Base-by-base conservation (phyloP, 2,113 vertebrate species). In the Chiloscyllium plagiosum region DNA sequence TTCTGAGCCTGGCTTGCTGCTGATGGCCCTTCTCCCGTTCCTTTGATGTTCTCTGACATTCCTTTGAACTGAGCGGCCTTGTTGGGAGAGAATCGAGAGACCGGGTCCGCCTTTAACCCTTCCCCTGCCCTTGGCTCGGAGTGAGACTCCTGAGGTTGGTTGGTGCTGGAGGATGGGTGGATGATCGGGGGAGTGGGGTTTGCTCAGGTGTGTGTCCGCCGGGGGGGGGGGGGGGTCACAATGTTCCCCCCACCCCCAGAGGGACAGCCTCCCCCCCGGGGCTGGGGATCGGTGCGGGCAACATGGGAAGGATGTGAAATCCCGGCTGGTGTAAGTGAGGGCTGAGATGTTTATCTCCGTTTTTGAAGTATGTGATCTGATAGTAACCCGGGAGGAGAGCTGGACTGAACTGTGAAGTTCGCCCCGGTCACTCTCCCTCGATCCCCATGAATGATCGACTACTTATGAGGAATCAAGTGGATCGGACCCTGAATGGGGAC, bases 21-120 rank as follows among this genome's bases (percentile, higher is more conserved):
- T 97, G 97, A 97, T 97, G 97, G 97, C 97, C 97, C 97, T 97
- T 92, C 66, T 90, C 96, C 96, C 96, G 97, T 96, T 96, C 97
- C 98, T 98, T 98, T 98, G 98, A 98, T 98, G 98, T 98, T 96
- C 97, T 97, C 97, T 96, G 97, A 97, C 97, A 97, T 97, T 97
- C 97, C 97, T 98, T 99, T 98, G 98, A 98, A 98, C 98, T 98
- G 96, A 72, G 70, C 69, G 95, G 50, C 95, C 15, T 26, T 33
- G 29, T 56, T 95, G 7, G 47, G 24, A 7, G 65, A 2, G 61
- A 72, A 20, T 69, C 3, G 24, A 69, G 92, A 37, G 56, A 69
- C 65, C 4, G 65, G n/a, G 19, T 22, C 68, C 68, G 17, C 12
- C 66, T 20, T 20, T 68, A 17, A 19, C 66, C 19, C 61, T 65